Conservation (phyloP, 2,888 invertebrate genomes). For the Entomobrya multifasciata region DNA sequence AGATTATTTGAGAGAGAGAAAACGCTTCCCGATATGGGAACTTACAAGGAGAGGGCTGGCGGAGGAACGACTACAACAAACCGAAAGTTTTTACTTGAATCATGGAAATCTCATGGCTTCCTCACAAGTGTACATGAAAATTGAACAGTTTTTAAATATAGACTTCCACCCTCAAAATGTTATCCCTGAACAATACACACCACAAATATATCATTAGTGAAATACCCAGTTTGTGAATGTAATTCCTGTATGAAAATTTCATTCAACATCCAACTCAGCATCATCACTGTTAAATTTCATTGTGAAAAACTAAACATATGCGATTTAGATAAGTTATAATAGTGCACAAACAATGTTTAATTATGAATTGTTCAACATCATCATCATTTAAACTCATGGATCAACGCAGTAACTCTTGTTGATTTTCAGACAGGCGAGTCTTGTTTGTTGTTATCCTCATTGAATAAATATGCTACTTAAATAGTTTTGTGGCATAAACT, state of each 20-base stretch:
- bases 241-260: too few species aligned
- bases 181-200: too few species aligned
- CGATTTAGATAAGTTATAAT: too few species aligned
- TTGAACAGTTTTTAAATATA: too few species aligned
- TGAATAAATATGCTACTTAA: neutral
- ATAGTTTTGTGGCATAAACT: constrained; percentile 28
- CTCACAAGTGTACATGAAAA: constrained; percentile 54
- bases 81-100: constrained; percentile 62
- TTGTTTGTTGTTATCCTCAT: constrained; percentile 16
- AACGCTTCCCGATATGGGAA: constrained; percentile 65
- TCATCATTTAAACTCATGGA: constrained; percentile 28
- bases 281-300: too few species aligned
- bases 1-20: too few species aligned
- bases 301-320: too few species aligned
- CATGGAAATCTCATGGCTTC: constrained; percentile 64
- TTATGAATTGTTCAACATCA: neutral
- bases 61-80: constrained; percentile 52
- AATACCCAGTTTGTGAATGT: too few species aligned
- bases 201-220: too few species aligned
- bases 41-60: constrained; percentile 56
- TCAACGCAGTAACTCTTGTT: constrained; percentile 19
- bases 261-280: too few species aligned
- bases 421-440: neutral
- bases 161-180: too few species aligned
- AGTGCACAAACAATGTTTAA: too few species aligned